Conservation (phyloP, 2,113 vertebrate genomes). For the Furnarius figulus region DNA sequence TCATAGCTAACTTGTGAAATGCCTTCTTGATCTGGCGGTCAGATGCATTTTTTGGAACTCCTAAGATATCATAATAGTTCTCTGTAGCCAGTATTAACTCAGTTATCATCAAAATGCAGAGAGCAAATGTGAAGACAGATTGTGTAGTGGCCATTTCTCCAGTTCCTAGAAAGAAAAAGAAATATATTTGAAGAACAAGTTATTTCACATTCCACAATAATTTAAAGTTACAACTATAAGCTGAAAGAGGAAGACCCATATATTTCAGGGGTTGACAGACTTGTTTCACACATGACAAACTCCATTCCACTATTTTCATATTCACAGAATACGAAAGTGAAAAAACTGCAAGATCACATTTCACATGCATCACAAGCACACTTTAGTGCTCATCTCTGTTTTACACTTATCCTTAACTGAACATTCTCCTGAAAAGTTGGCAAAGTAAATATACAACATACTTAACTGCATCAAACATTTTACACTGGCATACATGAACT, state of each 20-base stretch:
- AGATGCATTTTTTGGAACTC: constrained; percentile 89
- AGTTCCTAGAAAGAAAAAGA: constrained; percentile 56
- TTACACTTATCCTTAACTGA: neutral
- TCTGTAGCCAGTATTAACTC: constrained; percentile 91
- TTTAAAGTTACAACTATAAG: neutral
- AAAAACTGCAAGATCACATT: neutral
- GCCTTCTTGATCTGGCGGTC: constrained; percentile 97
- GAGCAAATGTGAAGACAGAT: constrained; percentile 84
- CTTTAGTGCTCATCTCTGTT: neutral
- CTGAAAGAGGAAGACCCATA: neutral
- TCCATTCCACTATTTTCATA: neutral
- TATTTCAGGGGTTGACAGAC: neutral
- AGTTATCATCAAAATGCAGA: constrained; percentile 91
- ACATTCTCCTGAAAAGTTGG: neutral
- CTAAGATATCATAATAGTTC: constrained; percentile 94
- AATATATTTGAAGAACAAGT: neutral
- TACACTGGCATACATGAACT: neutral
- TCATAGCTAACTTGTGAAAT: constrained; percentile 94
- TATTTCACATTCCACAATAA: neutral
- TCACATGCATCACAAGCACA: neutral
- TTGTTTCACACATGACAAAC: neutral
- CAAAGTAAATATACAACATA: neutral
- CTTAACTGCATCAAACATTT: neutral
- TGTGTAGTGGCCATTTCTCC: constrained; percentile 87
- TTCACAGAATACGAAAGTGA: neutral